A percentile compares a stretch with the other conserved stretches of the same genome.
These are phyloP conservation scores for Saturnia pavonia DNA, from an alignment of 2,888 invertebrate species.

Conservation along the genomic window DNA sequence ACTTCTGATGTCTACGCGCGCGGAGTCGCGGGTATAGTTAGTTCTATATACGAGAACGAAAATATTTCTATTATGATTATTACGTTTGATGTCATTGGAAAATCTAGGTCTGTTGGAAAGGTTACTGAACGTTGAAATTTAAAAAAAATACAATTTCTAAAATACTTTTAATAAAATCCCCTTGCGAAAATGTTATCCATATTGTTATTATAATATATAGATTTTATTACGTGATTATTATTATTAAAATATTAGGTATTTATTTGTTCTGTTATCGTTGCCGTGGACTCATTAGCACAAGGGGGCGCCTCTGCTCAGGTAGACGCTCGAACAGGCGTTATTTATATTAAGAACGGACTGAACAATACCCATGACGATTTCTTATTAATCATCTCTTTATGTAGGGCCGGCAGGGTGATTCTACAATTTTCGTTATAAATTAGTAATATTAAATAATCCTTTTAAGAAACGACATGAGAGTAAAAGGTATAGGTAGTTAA, in stretches of 20 bases:
- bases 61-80: no score
- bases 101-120: not conserved
- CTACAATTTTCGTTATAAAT: slow-evolving; percentile 22
- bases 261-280: slow-evolving; percentile 22
- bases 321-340: slow-evolving; percentile 50
- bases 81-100: no score
- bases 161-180: not conserved
- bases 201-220: not conserved
- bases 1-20: no score
- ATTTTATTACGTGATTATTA: not conserved
- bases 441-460: not conserved
- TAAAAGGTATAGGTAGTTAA: not conserved
- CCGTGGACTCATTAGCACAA: slow-evolving; percentile 65
- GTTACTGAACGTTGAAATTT: not conserved
- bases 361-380: slow-evolving; percentile 61
- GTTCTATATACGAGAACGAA: no score
- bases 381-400: slow-evolving; percentile 72
- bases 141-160: not conserved
- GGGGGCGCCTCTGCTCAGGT: slow-evolving; percentile 63
- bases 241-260: slow-evolving; percentile 5
- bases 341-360: slow-evolving; percentile 60
- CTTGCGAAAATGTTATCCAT: not conserved
- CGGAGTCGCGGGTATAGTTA: no score
- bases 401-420: slow-evolving; percentile 50
- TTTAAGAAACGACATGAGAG: not conserved